A percentile compares a stretch with the other conserved stretches of the same genome.
Evolutionary conservation across 2,113 vertebrate species (phyloP).

Genomic region (Prolemur simus): DNA sequence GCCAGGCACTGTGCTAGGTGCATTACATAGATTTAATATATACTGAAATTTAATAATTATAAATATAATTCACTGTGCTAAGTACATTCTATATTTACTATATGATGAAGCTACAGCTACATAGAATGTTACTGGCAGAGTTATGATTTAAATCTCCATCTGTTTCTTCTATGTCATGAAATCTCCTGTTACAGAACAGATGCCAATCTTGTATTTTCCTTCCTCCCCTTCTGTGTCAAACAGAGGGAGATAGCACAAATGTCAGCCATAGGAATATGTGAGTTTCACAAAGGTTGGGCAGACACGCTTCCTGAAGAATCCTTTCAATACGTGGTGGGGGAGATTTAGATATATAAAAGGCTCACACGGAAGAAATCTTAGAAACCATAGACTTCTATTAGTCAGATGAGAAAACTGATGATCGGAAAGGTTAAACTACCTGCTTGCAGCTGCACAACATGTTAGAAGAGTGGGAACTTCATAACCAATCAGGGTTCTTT

Average conservation of each 20-base stretch:
- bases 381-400: not conserved
- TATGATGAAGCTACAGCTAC: not conserved
- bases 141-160: slow-evolving; percentile 10
- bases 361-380: not conserved
- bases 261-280: not conserved
- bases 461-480: not conserved
- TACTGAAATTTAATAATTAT: not conserved
- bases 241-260: not conserved
- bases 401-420: not conserved
- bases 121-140: not conserved
- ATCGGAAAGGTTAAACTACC: not conserved
- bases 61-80: not conserved
- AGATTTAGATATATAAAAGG: not conserved
- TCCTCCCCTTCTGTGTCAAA: not conserved
- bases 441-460: not conserved
- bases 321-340: not conserved
- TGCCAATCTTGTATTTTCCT: not conserved
- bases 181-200: not conserved
- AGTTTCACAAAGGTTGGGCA: not conserved
- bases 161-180: not conserved
- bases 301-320: not conserved
- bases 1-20: not conserved
- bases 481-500: not conserved
- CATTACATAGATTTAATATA: not conserved
- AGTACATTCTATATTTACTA: not conserved